Conservation (phyloP, 2,888 invertebrate genomes). For the Drosophila imparisetae region DNA sequence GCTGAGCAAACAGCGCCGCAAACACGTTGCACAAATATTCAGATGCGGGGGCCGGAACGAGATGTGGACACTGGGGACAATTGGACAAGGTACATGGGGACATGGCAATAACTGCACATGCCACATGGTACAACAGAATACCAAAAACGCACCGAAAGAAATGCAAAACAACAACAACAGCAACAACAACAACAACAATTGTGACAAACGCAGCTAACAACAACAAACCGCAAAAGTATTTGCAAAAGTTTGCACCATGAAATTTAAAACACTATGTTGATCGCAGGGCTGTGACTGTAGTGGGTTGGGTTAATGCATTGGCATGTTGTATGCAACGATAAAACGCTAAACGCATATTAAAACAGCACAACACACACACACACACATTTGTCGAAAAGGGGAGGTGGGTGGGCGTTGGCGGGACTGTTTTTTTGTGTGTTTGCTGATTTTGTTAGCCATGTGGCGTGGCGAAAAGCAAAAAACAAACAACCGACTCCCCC, state of each 20-base stretch:
- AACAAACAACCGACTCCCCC: background rate
- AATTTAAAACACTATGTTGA: conserved; percentile 48
- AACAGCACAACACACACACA: conserved; percentile 41
- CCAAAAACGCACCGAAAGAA: conserved; percentile 48
- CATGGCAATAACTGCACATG: conserved; percentile 59
- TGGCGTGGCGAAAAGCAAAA: conserved; percentile 29
- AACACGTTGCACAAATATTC: conserved; percentile 79
- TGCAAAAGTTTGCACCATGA: conserved; percentile 54
- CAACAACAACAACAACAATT: conserved; percentile 16
- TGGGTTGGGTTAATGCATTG: conserved; percentile 50
- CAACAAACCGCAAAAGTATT: conserved; percentile 66
- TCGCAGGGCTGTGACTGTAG: background rate
- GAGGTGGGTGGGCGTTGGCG: background rate
- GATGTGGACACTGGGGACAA: conserved; percentile 43
- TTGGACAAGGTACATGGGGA: conserved; percentile 33
- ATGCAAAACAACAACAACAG: conserved; percentile 46
- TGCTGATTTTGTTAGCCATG: conserved; percentile 47
- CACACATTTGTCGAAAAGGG: conserved; percentile 5
- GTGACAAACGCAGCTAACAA: conserved; percentile 56
- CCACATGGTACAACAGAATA: conserved; percentile 59
- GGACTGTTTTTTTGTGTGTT: background rate
- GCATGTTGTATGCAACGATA: conserved; percentile 74
- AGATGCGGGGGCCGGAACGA: conserved; percentile 55
- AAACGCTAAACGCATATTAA: conserved; percentile 79
- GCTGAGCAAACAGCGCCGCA: conserved; percentile 72